A percentile compares a stretch with the other conserved stretches of the same genome.
Conservation (phyloP, 1,140 invertebrate genomes). For the Drosophila tristis region DNA sequence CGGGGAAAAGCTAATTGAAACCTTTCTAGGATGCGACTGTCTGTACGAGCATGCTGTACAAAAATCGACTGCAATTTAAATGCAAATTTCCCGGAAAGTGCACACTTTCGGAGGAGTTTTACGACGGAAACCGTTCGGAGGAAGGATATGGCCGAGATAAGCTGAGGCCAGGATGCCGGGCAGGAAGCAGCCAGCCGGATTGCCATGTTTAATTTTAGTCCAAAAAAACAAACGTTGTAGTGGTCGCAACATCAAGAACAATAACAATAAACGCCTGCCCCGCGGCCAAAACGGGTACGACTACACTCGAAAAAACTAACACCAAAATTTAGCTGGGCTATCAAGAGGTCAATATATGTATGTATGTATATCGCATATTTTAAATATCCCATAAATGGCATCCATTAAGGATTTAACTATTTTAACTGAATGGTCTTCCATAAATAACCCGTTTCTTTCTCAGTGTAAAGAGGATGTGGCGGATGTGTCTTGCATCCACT, state of each 20-base stretch:
- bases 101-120: slow-evolving; percentile 49
- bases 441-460: neutral
- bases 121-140: slow-evolving; percentile 23
- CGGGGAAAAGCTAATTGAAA: slow-evolving; percentile 12
- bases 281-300: neutral
- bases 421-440: too few species aligned
- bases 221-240: slow-evolving; percentile 39
- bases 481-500: slow-evolving; percentile 60
- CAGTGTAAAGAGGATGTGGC: neutral
- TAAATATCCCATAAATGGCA: too few species aligned
- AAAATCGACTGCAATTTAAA: slow-evolving; percentile 63
- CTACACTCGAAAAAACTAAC: too few species aligned
- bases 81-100: slow-evolving; percentile 59
- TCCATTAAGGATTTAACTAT: too few species aligned
- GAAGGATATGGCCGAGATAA: slow-evolving; percentile 44
- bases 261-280: slow-evolving; percentile 15
- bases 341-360: too few species aligned
- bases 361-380: too few species aligned
- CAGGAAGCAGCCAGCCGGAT: slow-evolving; percentile 32
- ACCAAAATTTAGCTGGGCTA: too few species aligned
- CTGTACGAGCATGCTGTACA: slow-evolving; percentile 3
- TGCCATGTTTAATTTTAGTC: slow-evolving; percentile 60
- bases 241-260: slow-evolving; percentile 25
- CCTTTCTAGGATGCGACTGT: slow-evolving; percentile 33
- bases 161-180: slow-evolving; percentile 5